These are phyloP conservation scores for Gonatopus flavifemur DNA, from an alignment of 1,140 invertebrate species.

Conservation along the genomic window DNA sequence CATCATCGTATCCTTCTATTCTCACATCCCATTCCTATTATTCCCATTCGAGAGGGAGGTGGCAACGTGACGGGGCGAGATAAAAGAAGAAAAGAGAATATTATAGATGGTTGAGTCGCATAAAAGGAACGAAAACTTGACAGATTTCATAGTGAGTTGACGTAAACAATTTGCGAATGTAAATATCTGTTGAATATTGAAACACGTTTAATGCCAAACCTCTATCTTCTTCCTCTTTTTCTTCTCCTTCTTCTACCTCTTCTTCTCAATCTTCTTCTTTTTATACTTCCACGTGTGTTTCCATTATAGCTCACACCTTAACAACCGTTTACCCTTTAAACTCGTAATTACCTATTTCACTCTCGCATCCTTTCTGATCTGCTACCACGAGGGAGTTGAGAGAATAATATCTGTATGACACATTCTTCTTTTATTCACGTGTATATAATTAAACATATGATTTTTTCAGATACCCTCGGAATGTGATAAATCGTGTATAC, in stretches of 20 bases:
- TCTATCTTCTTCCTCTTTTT: too few relatives aligned
- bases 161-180: constrained; percentile 59
- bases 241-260: too few relatives aligned
- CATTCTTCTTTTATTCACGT: too few relatives aligned
- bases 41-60: too few relatives aligned
- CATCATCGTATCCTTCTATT: too few relatives aligned
- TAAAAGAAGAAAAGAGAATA: constrained; percentile 1
- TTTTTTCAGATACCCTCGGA: too few relatives aligned
- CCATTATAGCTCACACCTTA: constrained; percentile 44
- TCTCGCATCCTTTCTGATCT: constrained; percentile 12
- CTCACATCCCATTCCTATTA: too few relatives aligned
- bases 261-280: too few relatives aligned
- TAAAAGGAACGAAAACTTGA: constrained; percentile 46
- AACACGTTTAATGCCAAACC: too few relatives aligned
- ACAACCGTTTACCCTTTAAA: constrained; percentile 49
- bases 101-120: constrained; percentile 30
- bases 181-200: constrained; percentile 57
- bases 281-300: too few relatives aligned
- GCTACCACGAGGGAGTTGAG: constrained; percentile 22
- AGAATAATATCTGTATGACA: neutral
- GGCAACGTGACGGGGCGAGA: neutral
- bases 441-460: too few relatives aligned
- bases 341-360: constrained; percentile 38
- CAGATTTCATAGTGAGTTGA: constrained; percentile 55
- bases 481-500: too few relatives aligned